Percentiles rank a stretch among this genome's conserved stretches.
phyloP scores from a whole-genome alignment of 1,140 invertebrate species.

The Dinoponera quadriceps region DNA sequence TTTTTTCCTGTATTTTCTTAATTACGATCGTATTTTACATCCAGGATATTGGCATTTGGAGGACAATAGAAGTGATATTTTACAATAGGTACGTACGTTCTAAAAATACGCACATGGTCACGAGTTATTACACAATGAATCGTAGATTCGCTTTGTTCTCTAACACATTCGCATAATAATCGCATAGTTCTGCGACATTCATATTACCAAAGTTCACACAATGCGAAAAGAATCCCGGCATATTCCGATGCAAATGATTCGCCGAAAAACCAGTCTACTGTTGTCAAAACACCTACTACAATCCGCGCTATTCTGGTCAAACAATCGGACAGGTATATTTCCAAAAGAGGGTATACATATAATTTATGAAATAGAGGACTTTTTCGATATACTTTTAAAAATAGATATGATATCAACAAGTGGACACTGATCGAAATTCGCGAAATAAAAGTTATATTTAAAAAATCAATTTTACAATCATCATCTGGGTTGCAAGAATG shows the following conservation, averaged over 20 bases:
- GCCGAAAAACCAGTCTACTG: background rate
- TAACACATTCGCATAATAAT: constrained; percentile 1
- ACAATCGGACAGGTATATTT: background rate
- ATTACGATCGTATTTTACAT: constrained; percentile 52
- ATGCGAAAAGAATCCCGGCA: background rate
- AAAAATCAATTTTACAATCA: too few species aligned
- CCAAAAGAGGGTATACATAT: background rate
- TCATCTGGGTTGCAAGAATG: too few species aligned
- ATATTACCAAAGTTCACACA: background rate
- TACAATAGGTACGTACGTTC: background rate
- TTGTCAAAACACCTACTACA: background rate
- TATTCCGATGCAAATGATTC: constrained; percentile 44
- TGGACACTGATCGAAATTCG: too few species aligned
- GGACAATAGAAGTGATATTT: background rate
- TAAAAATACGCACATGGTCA: constrained; percentile 60
- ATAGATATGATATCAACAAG: background rate
- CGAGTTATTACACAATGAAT: constrained; percentile 48
- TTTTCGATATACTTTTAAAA: background rate
- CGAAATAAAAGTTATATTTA: too few species aligned
- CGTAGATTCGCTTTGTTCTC: background rate
- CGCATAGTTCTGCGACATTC: constrained; percentile 32
- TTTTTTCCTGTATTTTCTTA: constrained; percentile 23
- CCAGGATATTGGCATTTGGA: constrained; percentile 48
- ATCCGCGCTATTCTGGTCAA: background rate
- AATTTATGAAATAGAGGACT: background rate